These are phyloP conservation scores for Apis cerana DNA, from an alignment of 1,140 invertebrate species.

Conservation along the genomic window DNA sequence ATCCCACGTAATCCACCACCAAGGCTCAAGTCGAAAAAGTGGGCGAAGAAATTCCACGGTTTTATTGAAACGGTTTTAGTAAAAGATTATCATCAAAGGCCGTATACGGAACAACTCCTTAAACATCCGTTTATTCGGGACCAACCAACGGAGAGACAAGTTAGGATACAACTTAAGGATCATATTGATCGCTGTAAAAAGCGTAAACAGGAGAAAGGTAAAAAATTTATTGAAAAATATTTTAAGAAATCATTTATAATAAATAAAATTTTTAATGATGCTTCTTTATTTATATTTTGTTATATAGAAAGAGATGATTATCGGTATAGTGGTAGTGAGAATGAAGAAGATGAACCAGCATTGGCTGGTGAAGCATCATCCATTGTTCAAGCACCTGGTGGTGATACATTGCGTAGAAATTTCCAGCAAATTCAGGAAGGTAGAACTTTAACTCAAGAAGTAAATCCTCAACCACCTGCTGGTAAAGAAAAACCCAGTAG, in stretches of 20 bases:
- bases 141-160: conserved; percentile 98
- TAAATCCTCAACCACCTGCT: conserved; percentile 81
- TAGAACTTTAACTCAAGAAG: conserved; percentile 84
- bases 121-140: conserved; percentile 99
- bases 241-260: no score
- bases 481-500: conserved; percentile 81
- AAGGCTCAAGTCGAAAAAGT: conserved; percentile 98
- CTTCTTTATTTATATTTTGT: conserved; percentile 5
- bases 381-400: conserved; percentile 93
- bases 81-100: conserved; percentile 98
- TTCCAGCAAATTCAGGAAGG: conserved; percentile 99
- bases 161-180: conserved; percentile 98
- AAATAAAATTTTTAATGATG: neutral
- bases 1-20: conserved; percentile 99
- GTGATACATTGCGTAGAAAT: conserved; percentile 95
- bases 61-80: conserved; percentile 95
- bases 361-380: conserved; percentile 93
- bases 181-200: conserved; percentile 99
- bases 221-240: neutral
- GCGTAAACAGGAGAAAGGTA: conserved; percentile 93
- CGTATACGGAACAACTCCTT: conserved; percentile 98
- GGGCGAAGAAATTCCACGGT: conserved; percentile 97
- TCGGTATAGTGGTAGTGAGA: conserved; percentile 92
- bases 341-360: conserved; percentile 93
- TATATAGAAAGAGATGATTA: conserved; percentile 88